Base-by-base conservation (phyloP, 2,797 vertebrate species). In the Enteromius treurensis region DNA sequence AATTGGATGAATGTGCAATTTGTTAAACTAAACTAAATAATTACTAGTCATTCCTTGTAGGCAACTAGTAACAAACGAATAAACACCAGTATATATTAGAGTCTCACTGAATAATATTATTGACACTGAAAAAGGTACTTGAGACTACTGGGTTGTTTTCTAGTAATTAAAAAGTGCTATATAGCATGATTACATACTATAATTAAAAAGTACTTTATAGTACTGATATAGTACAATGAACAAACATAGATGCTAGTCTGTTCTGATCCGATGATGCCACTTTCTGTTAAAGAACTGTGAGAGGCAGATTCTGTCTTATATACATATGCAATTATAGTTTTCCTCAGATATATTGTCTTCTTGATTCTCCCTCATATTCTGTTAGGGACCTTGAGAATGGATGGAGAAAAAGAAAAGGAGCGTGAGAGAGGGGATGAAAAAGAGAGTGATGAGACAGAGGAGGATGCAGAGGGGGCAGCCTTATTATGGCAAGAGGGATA, bases 351-450 rank as follows among this genome's bases (percentile, higher is more conserved):
- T 71, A 32, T 65, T 53, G 19, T 76, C 17, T 58, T 26, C n/a
- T 62, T 71, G 32, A 45, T 73, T 62, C 51, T 49, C 40, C 55
- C 60, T 37, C 32, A 68, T 40, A 26, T 51, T 49, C 45, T 65
- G 23, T 32, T 29, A 75, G 64, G 51, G 10, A 49, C 47, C 21
- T 42, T 79, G 37, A 23, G 42, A 88, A 94, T 94, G 92, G 94
- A 94, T 71, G 93, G 93, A 87, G 92, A 92, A 86, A 94, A 94
- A 84, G 94, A 95, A 79, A 77, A 87, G 77, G 90, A 90, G 88
- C 81, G 90, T 49, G 89, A 93, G 89, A 91, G 90, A 77, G 49
- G 91, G 53, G 93, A 95, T 62, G 94, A 95, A 87, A 94, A 95
- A 83, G 94, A 95, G 85, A 92, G 92, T 6, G 94, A 95, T 32